These are phyloP conservation scores for Palloptera scutellata DNA, from an alignment of 2,888 invertebrate species.

Conservation along the genomic window DNA sequence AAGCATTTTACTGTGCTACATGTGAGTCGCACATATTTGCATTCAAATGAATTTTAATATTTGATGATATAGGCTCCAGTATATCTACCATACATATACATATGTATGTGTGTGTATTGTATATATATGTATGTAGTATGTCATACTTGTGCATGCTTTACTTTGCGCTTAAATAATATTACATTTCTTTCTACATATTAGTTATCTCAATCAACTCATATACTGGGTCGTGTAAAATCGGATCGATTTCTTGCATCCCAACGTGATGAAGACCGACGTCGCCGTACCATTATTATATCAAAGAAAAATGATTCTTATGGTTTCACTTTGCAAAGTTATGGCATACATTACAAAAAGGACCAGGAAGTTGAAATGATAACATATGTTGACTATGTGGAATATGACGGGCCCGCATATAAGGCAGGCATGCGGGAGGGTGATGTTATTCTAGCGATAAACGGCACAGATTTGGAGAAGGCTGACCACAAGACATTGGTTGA, in stretches of 20 bases:
- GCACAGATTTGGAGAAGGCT: slow-evolving; percentile 93
- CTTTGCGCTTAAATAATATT: too few relatives aligned
- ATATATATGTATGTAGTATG: too few relatives aligned
- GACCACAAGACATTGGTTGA: slow-evolving; percentile 93
- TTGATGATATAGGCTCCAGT: too few relatives aligned
- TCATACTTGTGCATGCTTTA: too few relatives aligned
- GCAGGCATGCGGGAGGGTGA: slow-evolving; percentile 97
- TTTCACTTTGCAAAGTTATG: slow-evolving; percentile 96
- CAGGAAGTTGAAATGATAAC: slow-evolving; percentile 96
- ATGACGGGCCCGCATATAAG: slow-evolving; percentile 88
- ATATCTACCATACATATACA: too few relatives aligned
- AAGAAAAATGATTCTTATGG: slow-evolving; percentile 91
- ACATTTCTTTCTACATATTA: slow-evolving; percentile 25
- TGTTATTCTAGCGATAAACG: slow-evolving; percentile 95
- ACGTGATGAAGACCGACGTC: slow-evolving; percentile 84
- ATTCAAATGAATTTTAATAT: too few relatives aligned
- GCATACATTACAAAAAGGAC: slow-evolving; percentile 93
- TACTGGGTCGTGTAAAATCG: slow-evolving; percentile 76
- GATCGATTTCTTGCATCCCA: slow-evolving; percentile 74
- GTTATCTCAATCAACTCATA: slow-evolving; percentile 66
- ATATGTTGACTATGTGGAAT: slow-evolving; percentile 95
- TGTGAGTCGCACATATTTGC: too few relatives aligned
- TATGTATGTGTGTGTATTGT: too few relatives aligned
- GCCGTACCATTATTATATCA: slow-evolving; percentile 91
- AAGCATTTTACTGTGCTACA: too few relatives aligned